Percentiles rank a stretch among this genome's conserved stretches.
phyloP scores from a whole-genome alignment of 1,140 invertebrate genomes.

The Drosophila kanapiae region DNA sequence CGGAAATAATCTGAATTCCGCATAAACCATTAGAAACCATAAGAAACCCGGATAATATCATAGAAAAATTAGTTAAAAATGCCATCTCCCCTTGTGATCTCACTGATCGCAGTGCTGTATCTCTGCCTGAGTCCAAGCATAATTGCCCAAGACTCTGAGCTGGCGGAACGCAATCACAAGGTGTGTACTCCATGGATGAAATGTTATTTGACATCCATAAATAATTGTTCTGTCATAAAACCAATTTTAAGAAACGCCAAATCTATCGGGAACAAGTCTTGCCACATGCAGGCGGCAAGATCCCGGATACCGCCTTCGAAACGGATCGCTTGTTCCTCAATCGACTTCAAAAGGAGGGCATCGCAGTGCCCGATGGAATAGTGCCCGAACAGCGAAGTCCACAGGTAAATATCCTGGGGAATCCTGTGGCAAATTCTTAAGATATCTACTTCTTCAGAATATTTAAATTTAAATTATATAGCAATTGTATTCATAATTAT shows the following conservation, averaged over 20 bases:
- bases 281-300: conserved; percentile 88
- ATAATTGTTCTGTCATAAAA: conserved; percentile 47
- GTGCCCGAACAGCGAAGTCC: conserved; percentile 86
- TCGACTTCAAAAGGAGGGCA: conserved; percentile 88
- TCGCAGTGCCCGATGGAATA: conserved; percentile 88
- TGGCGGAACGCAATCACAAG: conserved; percentile 68
- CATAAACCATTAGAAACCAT: conserved; percentile 13
- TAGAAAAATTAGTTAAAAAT: conserved; percentile 41
- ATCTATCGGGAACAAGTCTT: conserved; percentile 89
- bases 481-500: too few relatives aligned
- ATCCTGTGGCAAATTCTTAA: neutral
- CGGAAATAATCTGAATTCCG: conserved; percentile 46
- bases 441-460: neutral
- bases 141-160: conserved; percentile 44
- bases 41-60: neutral
- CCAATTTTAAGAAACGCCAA: conserved; percentile 87
- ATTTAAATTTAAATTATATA: too few relatives aligned
- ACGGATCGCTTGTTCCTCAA: conserved; percentile 88
- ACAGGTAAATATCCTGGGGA: conserved; percentile 56
- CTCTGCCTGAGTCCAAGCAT: conserved; percentile 42
- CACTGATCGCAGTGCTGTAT: conserved; percentile 39
- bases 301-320: conserved; percentile 88
- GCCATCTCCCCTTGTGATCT: conserved; percentile 42
- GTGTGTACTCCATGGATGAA: conserved; percentile 50
- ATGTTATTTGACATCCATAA: conserved; percentile 27